Percentiles rank a stretch among this genome's conserved stretches.
These are phyloP conservation scores for Drosophila limbata DNA, from an alignment of 2,888 invertebrate genomes.

Conservation along the genomic window DNA sequence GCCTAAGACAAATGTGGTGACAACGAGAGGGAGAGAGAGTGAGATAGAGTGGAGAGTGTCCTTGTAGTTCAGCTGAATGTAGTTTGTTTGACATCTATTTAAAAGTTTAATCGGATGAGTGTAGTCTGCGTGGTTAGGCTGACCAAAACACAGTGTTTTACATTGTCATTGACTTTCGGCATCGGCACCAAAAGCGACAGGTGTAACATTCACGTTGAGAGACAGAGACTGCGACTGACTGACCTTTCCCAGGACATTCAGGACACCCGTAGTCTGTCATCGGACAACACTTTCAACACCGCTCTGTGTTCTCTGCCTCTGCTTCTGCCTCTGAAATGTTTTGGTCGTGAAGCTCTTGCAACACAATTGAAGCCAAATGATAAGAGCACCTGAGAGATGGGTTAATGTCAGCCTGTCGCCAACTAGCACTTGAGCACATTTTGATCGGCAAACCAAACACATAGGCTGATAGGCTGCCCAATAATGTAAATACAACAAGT, in stretches of 20 bases:
- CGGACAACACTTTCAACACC: constrained; percentile 19
- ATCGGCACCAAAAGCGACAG: constrained; percentile 56
- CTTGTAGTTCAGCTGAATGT: constrained; percentile 77
- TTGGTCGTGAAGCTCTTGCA: neutral
- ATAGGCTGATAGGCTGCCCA: constrained; percentile 53
- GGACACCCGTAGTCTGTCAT: constrained; percentile 9
- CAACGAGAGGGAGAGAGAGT: constrained; percentile 28
- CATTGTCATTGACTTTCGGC: constrained; percentile 77
- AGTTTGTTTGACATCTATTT: constrained; percentile 82
- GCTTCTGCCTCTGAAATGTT: neutral
- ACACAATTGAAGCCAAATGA: neutral
- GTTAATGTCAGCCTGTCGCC: constrained; percentile 64
- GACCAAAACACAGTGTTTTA: constrained; percentile 77
- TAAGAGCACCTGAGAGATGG: constrained; percentile 18
- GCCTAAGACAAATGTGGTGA: constrained; percentile 72
- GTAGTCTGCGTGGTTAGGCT: constrained; percentile 81
- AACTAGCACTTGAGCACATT: constrained; percentile 60
- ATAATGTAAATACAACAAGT: constrained; percentile 65
- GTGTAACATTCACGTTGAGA: constrained; percentile 54
- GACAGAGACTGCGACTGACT: constrained; percentile 13
- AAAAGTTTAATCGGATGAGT: constrained; percentile 82
- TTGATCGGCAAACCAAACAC: constrained; percentile 49
- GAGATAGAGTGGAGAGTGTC: constrained; percentile 51
- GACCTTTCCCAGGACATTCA: constrained; percentile 7
- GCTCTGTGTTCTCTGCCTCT: neutral